phyloP scores from a whole-genome alignment of 2,113 vertebrate genomes.

The Pavo muticus region DNA sequence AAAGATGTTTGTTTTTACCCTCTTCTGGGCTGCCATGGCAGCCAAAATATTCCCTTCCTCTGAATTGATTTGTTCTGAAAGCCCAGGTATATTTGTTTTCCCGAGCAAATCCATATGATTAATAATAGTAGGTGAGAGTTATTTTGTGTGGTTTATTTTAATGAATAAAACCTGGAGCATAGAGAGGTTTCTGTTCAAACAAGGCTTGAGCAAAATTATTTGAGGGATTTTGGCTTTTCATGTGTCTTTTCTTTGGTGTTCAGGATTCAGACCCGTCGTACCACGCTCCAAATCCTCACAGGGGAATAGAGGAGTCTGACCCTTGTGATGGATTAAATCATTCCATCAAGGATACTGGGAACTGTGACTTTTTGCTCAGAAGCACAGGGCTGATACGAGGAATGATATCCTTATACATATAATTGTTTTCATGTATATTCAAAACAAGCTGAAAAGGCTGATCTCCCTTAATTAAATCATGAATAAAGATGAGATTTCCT shows the following conservation, averaged over 20 bases:
- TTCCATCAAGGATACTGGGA: neutral
- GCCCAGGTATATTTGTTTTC: constrained; percentile 57
- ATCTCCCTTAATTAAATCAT: constrained; percentile 55
- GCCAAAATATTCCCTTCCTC: constrained; percentile 55
- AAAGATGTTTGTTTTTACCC: constrained; percentile 56
- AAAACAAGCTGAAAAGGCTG: constrained; percentile 2
- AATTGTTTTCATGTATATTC: constrained; percentile 48
- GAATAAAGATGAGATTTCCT: constrained; percentile 61
- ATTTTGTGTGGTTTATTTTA: constrained; percentile 62
- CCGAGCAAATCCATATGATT: constrained; percentile 50
- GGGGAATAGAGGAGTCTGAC: neutral
- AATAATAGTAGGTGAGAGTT: constrained; percentile 52
- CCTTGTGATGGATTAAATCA: constrained; percentile 20
- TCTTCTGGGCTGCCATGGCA: constrained; percentile 49
- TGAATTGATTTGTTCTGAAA: constrained; percentile 59
- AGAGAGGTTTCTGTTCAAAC: constrained; percentile 45
- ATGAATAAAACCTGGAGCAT: constrained; percentile 34
- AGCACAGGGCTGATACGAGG: neutral
- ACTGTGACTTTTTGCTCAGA: neutral
- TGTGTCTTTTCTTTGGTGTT: constrained; percentile 30
- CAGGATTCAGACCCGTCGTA: neutral
- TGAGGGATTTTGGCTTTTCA: constrained; percentile 38
- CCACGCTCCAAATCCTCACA: neutral
- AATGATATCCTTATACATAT: neutral
- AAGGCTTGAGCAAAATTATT: constrained; percentile 21